Base-by-base conservation (phyloP, 2,113 vertebrate species). In the Engraulis encrasicolus region DNA sequence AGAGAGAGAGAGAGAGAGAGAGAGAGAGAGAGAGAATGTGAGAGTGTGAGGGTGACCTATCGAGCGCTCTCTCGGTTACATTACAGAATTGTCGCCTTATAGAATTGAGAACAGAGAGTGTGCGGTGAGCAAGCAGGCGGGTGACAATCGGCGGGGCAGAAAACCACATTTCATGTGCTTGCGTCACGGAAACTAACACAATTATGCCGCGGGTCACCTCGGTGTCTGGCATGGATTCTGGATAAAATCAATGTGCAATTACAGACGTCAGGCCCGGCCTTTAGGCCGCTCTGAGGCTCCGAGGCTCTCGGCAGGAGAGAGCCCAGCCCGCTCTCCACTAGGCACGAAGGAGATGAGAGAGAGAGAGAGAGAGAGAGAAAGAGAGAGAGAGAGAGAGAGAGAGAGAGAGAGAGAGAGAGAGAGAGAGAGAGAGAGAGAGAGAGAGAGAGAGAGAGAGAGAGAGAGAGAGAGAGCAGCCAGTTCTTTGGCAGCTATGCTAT, bases 221-320 rank as follows among this genome's bases (percentile, higher is more conserved):
- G 0, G 50, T 78, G 84, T 78, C 86, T 20, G 78, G 77, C 77
- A 87, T 74, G 82, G 87, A 86, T 81, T 83, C 27, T 54, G 82
- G 81, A 84, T 85, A 82, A 90, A 90, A 89, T 89, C 83, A 83
- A 90, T 90, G 85, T 58, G 85, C 84, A 85, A 90, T 87, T 88
- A 89, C 80, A 84, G 84, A 78, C 86, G 83, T 88, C 40, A 84
- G 81, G 54, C 84, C 78, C 31, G 78, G 83, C n/a, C n/a, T n/a
- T n/a, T n/a, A n/a, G n/a, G n/a, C n/a, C n/a, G n/a, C n/a, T n/a
- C n/a, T n/a, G n/a, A n/a, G n/a, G n/a, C n/a, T n/a, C n/a, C n/a
- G n/a, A n/a, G n/a, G n/a, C n/a, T n/a, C n/a, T n/a, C n/a, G n/a
- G n/a, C n/a, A n/a, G n/a, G n/a, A n/a, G n/a, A n/a, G n/a, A n/a